Evolutionary conservation across 92 coral and sea anemone species (phyloP).

Genomic region (Parazoanthus atlanticus): DNA sequence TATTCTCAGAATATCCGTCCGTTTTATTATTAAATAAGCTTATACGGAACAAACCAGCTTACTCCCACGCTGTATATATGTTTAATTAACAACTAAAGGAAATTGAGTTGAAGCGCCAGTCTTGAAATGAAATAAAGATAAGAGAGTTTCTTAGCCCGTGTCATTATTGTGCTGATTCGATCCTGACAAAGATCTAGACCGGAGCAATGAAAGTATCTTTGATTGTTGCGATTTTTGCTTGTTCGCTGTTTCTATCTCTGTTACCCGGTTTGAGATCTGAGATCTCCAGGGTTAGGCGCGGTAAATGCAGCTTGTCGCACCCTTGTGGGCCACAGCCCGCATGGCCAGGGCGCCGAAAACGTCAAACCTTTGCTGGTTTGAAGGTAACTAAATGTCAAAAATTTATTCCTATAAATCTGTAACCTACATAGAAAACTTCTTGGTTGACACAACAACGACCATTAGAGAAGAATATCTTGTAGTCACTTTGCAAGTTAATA

Average conservation of each 20-base stretch:
- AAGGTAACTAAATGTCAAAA: too few relatives aligned
- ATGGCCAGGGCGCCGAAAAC: too few relatives aligned
- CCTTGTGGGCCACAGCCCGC: not conserved
- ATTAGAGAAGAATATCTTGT: too few relatives aligned
- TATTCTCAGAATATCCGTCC: not conserved
- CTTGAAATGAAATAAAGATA: too few relatives aligned
- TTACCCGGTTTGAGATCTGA: not conserved
- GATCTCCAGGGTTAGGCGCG: not conserved
- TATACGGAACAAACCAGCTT: not conserved
- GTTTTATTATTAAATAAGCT: not conserved
- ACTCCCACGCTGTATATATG: not conserved
- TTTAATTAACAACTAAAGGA: not conserved
- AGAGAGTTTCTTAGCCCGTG: not conserved
- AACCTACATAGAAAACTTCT: too few relatives aligned
- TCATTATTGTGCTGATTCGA: not conserved
- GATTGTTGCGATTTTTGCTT: not conserved
- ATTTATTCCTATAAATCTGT: too few relatives aligned
- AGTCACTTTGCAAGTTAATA: too few relatives aligned
- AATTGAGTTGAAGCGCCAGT: too few relatives aligned
- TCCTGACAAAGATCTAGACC: not conserved
- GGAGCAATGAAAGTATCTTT: not conserved
- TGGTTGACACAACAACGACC: too few relatives aligned
- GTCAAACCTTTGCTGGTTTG: too few relatives aligned
- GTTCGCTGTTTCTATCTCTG: not conserved
- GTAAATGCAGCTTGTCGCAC: not conserved